These are phyloP conservation scores for Drosophila obscura DNA, from an alignment of 1,140 invertebrate genomes.

Conservation along the genomic window DNA sequence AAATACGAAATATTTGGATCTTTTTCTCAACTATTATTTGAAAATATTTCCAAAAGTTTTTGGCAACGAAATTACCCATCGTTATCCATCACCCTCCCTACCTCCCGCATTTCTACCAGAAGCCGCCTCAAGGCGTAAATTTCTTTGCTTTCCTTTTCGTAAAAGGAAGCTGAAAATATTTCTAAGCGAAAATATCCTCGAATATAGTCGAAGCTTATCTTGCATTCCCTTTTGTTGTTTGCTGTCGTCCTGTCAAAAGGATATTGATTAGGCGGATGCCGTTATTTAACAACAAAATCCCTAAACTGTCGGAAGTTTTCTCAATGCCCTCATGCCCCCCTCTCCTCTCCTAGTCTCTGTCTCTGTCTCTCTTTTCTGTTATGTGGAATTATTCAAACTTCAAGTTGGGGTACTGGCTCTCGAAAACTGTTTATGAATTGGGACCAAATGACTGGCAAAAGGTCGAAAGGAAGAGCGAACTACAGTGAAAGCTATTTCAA, in stretches of 20 bases:
- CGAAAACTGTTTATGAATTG: constrained; percentile 21
- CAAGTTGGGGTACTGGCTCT: constrained; percentile 7
- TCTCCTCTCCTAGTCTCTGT: background rate
- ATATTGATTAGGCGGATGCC: constrained; percentile 23
- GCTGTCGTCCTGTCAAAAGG: constrained; percentile 6
- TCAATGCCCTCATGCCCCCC: background rate
- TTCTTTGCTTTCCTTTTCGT: background rate
- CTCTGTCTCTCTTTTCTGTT: constrained; percentile 20
- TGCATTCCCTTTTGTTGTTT: constrained; percentile 9
- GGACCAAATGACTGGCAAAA: constrained; percentile 23
- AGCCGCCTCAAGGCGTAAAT: background rate
- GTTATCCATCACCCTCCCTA: background rate
- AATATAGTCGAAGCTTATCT: constrained; percentile 11
- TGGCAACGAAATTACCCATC: constrained; percentile 1
- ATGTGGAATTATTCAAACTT: constrained; percentile 34
- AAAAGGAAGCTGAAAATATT: constrained; percentile 9
- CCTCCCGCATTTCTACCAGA: too few species aligned
- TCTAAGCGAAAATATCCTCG: constrained; percentile 5
- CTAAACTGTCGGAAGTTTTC: constrained; percentile 11
- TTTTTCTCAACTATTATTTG: too few species aligned
- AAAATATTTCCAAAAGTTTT: too few species aligned
- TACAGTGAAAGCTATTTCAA: background rate
- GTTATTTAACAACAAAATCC: constrained; percentile 30
- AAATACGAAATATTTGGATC: too few species aligned
- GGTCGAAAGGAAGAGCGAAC: too few species aligned